These are phyloP conservation scores for Pagetopsis macropterus DNA, from an alignment of 2,797 vertebrate genomes.

Conservation along the genomic window DNA sequence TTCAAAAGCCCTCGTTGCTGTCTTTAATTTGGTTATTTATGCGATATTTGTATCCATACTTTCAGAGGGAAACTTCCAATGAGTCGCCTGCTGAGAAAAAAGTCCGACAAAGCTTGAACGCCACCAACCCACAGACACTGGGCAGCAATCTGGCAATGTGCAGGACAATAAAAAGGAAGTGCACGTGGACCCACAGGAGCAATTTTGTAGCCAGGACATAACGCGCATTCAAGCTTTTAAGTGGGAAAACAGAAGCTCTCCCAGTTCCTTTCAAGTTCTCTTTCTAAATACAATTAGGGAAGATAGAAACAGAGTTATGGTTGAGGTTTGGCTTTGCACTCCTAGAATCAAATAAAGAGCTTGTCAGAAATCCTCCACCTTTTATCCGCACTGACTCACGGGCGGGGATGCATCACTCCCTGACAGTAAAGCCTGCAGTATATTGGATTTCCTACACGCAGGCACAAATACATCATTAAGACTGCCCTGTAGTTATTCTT, in stretches of 20 bases:
- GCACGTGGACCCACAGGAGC: slow-evolving; percentile 58
- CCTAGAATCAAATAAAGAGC: slow-evolving; percentile 56
- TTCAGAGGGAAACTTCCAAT: slow-evolving; percentile 14
- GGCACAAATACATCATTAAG: slow-evolving; percentile 78
- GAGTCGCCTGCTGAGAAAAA: slow-evolving; percentile 29
- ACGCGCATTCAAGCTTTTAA: slow-evolving; percentile 56
- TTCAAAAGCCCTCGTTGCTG: neutral
- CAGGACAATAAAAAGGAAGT: slow-evolving; percentile 75
- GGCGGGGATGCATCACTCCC: slow-evolving; percentile 61
- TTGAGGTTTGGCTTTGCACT: slow-evolving; percentile 37
- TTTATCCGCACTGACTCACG: slow-evolving; percentile 53
- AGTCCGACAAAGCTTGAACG: slow-evolving; percentile 41
- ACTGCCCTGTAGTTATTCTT: slow-evolving; percentile 73
- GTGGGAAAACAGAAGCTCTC: slow-evolving; percentile 65
- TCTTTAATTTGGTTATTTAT: neutral
- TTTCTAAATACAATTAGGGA: slow-evolving; percentile 47
- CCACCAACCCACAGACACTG: slow-evolving; percentile 45
- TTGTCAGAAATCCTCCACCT: slow-evolving; percentile 57
- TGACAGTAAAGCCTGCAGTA: slow-evolving; percentile 71
- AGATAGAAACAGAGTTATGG: slow-evolving; percentile 48
- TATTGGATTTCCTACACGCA: slow-evolving; percentile 76
- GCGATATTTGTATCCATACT: neutral
- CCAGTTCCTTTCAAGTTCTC: slow-evolving; percentile 43
- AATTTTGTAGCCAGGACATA: slow-evolving; percentile 60
- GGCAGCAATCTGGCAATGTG: slow-evolving; percentile 60